Conservation (phyloP, 2,113 vertebrate genomes). For the Gnathonemus echidnorhynchus region DNA sequence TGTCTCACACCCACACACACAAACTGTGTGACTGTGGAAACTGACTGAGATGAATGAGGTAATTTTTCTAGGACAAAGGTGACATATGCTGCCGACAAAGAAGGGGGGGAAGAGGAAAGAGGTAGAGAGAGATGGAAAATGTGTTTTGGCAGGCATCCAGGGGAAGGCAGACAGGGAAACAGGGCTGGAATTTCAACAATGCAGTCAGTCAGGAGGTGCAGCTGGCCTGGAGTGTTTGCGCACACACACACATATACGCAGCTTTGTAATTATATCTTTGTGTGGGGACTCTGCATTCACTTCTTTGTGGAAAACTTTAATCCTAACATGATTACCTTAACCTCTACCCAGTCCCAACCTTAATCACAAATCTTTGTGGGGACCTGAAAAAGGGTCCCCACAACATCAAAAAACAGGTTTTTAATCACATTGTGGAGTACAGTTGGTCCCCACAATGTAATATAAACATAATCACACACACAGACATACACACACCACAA, state of each 20-base stretch:
- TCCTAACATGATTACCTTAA: too few species aligned
- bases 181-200: constrained; percentile 17
- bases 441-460: too few species aligned
- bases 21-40: neutral
- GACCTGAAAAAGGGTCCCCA: too few species aligned
- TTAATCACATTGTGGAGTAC: too few species aligned
- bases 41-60: constrained; percentile 9
- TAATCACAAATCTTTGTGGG: too few species aligned
- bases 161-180: constrained; percentile 7
- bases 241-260: too few species aligned
- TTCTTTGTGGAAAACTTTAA: too few species aligned
- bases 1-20: neutral
- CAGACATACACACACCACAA: neutral
- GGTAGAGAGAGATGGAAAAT: neutral
- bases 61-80: constrained; percentile 14
- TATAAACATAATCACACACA: neutral
- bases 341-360: too few species aligned
- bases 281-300: too few species aligned
- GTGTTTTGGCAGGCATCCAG: constrained; percentile 11
- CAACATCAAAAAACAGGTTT: too few species aligned
- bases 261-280: too few species aligned
- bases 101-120: neutral
- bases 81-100: constrained; percentile 17
- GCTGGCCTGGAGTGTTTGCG: neutral
- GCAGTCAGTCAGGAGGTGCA: constrained; percentile 4